Evolutionary conservation across 1,140 invertebrate genomes (phyloP), one percentile per base, ranked within the genome.

Genomic region (Anoplolepis gracilipes): DNA sequence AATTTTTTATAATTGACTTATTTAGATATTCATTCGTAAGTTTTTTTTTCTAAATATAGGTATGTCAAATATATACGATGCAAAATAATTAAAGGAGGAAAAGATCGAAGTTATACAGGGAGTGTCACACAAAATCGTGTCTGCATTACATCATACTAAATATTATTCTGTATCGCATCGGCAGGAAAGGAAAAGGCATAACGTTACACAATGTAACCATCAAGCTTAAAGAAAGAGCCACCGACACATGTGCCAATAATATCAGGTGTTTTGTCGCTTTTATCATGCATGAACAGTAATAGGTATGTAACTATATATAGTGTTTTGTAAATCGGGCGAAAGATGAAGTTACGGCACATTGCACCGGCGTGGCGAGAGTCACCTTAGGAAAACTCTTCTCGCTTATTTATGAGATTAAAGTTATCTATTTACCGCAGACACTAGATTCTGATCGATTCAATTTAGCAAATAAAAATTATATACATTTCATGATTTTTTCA

Each of bases 201-300:
- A 19, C 16, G 25, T 82, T 82, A 82, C 78, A 82, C 78, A 82
- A 82, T 82, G 36, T 82, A 82, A 82, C 53, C n/a, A 82, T 82
- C 78, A 82, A 81, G 78, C 78, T 82, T 36, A 55, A 59, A 82
- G 78, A 82, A 82, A 69, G n/a, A 82, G 55, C 78, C 78, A 82
- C 78, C 36, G 65, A 57, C 78, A 81, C 65, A 81, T 82, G 67
- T 82, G 78, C 78, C 78, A 59, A 73, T 72, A 82, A 82, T 82
- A 55, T 73, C 78, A 82, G 78, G 65, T 82, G 78, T 82, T 46
- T 53, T 59, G 65, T 72, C 67, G 39, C 78, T 82, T 82, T 82
- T 82, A 82, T 82, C 78, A 82, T 53, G 78, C 78, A 73, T 82
- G 78, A 82, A 82, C 67, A 82, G 78, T 82, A 82, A 82, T 82